phyloP scores from a whole-genome alignment of 1,140 invertebrate species.

The Calephelis virginiensis region DNA sequence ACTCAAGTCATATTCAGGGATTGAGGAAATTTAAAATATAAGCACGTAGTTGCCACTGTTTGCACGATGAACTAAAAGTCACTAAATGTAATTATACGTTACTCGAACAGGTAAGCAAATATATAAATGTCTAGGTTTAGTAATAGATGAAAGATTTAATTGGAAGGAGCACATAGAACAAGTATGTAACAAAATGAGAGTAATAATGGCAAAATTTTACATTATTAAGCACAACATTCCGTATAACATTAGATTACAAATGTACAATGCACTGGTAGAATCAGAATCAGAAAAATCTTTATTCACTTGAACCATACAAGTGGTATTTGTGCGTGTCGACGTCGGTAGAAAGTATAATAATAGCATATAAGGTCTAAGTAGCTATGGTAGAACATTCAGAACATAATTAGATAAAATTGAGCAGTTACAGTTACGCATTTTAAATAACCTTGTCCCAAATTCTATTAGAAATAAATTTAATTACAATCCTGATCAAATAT shows the following conservation, averaged over 20 bases:
- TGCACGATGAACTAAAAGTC: no score
- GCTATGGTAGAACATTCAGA: constrained; percentile 14
- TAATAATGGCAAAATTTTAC: not conserved
- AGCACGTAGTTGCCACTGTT: no score
- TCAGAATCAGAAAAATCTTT: no score
- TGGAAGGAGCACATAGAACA: not conserved
- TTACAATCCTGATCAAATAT: no score
- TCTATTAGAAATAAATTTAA: not conserved
- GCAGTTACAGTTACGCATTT: constrained; percentile 12
- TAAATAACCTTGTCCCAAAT: constrained; percentile 16
- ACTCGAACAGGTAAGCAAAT: not conserved
- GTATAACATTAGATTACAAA: not conserved
- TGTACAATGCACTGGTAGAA: constrained; percentile 22
- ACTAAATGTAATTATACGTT: no score
- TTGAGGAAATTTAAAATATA: no score
- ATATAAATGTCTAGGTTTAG: constrained; percentile 27
- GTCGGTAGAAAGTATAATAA: constrained; percentile 20
- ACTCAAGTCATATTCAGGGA: no score
- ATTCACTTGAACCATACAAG: no score
- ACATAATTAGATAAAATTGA: no score
- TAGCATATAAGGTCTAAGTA: constrained; percentile 22
- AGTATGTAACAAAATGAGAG: constrained; percentile 21
- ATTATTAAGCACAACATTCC: constrained; percentile 16
- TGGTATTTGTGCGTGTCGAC: no score
- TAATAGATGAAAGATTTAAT: not conserved